Conservation (phyloP, 37 sponge, comb jelly and placozoan genomes). For the Ephydatia muelleri region DNA sequence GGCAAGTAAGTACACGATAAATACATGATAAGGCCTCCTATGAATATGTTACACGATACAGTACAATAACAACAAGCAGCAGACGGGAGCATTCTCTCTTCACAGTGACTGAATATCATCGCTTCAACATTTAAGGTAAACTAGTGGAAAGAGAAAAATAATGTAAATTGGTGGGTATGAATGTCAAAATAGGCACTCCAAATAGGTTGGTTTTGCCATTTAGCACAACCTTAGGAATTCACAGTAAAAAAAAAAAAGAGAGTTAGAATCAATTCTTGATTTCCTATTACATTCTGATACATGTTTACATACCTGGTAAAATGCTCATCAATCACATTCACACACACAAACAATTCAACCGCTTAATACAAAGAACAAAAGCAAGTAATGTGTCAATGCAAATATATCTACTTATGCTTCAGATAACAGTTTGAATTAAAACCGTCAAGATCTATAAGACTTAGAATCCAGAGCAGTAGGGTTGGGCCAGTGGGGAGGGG, state of each 20-base stretch:
- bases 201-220: background rate
- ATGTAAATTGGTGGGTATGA: background rate
- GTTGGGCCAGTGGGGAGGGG: too few species aligned
- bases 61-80: background rate
- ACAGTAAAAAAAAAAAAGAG: background rate
- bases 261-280: background rate
- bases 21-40: background rate
- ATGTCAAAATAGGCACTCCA: background rate
- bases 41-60: background rate
- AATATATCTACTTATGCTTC: too few species aligned
- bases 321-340: background rate
- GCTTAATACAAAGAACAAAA: background rate
- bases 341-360: background rate
- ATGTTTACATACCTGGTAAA: background rate
- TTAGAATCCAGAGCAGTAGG: background rate
- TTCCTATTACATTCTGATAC: background rate
- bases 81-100: background rate
- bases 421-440: background rate
- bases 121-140: slow-evolving; percentile 1
- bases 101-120: background rate
- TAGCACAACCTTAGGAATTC: background rate
- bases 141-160: background rate
- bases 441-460: background rate
- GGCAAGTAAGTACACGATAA: background rate
- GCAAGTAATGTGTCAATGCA: background rate